Base-by-base conservation (phyloP, 2,797 vertebrate species). In the Danio albolineatus region DNA sequence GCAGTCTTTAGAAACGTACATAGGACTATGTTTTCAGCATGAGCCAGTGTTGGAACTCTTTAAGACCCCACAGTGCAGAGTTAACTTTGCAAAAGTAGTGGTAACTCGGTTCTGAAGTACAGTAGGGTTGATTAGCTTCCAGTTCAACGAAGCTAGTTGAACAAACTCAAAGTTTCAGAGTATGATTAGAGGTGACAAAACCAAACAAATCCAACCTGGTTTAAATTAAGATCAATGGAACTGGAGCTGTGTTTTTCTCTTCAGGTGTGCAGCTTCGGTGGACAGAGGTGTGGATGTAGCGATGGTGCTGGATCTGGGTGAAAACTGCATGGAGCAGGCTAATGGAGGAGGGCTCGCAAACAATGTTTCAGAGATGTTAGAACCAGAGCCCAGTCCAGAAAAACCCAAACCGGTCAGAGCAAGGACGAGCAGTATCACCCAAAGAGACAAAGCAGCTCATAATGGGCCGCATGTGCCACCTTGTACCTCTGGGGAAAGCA, bases 301-400 rank as follows among this genome's bases (percentile, higher is more conserved):
- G 88, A 97, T 97, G 96, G 96, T 97, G 90, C 91, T 96, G 91
- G 95, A 95, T 86, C 93, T 94, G 0, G 92, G 91, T 13, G 89
- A 91, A 46, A 93, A 92, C 91, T 88, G 92, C 81, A 94, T 94
- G 90, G 93, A 94, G 86, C 93, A 75, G 90, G 86, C 90, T 59
- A 88, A 91, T 75, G 90, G 74, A 81, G 84, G 87, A 71, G 56
- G 83, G 1, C 83, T 82, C 7, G 78, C 85, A 28, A 70, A 80
- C 57, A 80, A 79, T 73, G 64, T 19, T 48, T 51, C 76, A 86
- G 87, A 84, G 75, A 67, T 53, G 83, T 44, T 84, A 86, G 88
- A 88, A 43, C 75, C 82, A 7, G 86, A 86, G 5, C 48, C 85
- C 75, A 49, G 80, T 86, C 49, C 83, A 49, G 46, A 84, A 82